A percentile compares a stretch with the other conserved stretches of the same genome.
phyloP scores from a whole-genome alignment of 2,113 vertebrate species.

The Patagioenas fasciata region DNA sequence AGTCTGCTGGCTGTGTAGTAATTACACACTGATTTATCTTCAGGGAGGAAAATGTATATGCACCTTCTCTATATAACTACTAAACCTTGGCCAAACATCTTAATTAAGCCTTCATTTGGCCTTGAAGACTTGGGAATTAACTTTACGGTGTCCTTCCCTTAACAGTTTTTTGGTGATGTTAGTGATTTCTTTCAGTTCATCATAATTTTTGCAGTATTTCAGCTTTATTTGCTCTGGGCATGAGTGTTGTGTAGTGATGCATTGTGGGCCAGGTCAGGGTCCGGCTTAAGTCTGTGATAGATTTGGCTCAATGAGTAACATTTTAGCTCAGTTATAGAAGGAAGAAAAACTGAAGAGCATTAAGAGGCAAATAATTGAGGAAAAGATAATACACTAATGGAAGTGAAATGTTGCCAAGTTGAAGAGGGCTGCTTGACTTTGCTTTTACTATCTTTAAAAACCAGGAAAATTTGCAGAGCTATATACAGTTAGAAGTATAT shows the following conservation, averaged over 20 bases:
- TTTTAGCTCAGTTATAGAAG: background rate
- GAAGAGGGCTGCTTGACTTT: background rate
- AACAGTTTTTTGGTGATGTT: background rate
- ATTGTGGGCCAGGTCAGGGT: background rate
- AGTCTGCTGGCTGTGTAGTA: conserved; percentile 18
- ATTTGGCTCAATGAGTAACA: background rate
- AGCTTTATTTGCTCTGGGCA: background rate
- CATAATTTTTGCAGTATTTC: background rate
- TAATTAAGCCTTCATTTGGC: conserved; percentile 31
- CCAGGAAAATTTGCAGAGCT: background rate
- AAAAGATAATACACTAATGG: background rate
- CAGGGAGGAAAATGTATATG: background rate
- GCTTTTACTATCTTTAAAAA: background rate
- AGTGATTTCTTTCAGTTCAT: background rate
- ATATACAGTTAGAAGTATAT: background rate
- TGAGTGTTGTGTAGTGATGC: background rate
- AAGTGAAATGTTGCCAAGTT: background rate
- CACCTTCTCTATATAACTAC: background rate
- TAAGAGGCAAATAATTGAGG: background rate
- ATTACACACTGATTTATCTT: conserved; percentile 40
- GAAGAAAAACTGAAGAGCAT: background rate
- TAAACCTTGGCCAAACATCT: conserved; percentile 9
- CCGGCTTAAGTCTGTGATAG: background rate
- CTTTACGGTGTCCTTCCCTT: background rate
- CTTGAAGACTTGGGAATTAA: conserved; percentile 3